Percentiles rank a stretch among this genome's conserved stretches.
These are phyloP conservation scores for Melanotaenia parkinsoni DNA, from an alignment of 2,797 vertebrate species.

Conservation along the genomic window DNA sequence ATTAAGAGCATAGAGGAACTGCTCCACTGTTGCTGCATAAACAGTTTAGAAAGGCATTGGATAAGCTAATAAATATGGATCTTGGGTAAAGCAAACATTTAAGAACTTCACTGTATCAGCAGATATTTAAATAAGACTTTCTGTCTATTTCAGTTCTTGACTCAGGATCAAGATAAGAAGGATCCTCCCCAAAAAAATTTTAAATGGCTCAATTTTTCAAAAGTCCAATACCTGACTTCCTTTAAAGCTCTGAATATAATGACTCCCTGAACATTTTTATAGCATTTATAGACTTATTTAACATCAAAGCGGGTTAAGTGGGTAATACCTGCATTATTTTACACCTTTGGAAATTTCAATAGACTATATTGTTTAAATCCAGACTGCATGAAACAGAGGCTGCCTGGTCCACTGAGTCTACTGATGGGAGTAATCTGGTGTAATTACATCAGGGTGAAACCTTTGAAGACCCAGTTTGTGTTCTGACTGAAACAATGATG, in stretches of 20 bases:
- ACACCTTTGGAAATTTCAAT: not conserved
- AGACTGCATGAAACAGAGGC: slow-evolving; percentile 24
- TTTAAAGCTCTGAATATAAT: not conserved
- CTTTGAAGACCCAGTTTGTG: slow-evolving; percentile 85
- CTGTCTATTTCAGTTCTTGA: not conserved
- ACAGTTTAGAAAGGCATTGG: no score
- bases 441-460: slow-evolving; percentile 83
- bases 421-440: slow-evolving; percentile 73
- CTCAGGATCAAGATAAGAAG: not conserved
- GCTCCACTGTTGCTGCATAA: not conserved
- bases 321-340: not conserved
- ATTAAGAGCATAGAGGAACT: not conserved
- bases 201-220: not conserved
- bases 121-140: not conserved
- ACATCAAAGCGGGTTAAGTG: not conserved
- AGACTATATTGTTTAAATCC: slow-evolving; percentile 40
- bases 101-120: not conserved
- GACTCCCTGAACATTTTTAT: not conserved
- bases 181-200: not conserved
- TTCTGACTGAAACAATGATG: slow-evolving; percentile 78
- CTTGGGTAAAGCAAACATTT: not conserved
- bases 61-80: not conserved
- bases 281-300: not conserved
- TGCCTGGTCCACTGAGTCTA: slow-evolving; percentile 39
- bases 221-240: not conserved